Base-by-base conservation (phyloP, 1,140 invertebrate species). In the Homarus americanus region DNA sequence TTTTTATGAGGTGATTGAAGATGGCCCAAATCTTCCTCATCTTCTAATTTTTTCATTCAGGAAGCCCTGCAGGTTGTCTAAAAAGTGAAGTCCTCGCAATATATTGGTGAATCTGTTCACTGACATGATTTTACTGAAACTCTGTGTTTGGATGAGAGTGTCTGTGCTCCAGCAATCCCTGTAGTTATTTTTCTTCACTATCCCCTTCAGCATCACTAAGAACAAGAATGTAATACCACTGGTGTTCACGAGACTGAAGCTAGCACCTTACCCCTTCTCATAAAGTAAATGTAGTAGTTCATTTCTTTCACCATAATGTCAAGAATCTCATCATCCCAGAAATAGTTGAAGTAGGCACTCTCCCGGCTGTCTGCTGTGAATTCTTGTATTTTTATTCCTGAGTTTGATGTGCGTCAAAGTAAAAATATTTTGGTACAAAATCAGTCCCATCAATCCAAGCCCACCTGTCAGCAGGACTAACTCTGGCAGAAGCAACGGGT, bases 311-410 rank as follows among this genome's bases (percentile, higher is more conserved):
- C 72, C 34, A 75, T 75, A 10, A 20, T 20, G 5, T 75, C 72
- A 32, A 75, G 40, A 36, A 75, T 75, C 32, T 34, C 20, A 5
- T 75, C 72, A 75, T 75, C 72, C 72, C 32, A 75, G 72, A 75
- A 75, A 34, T 75, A 75, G 40, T 75, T 75, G 72, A 36, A 75
- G 20, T 10, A 75, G 10, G 34, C 72, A 32, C 72, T 36, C 72
- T 75, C 17, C 32, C 72, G 72, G 10, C 72, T 75, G 3, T 75
- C 72, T 75, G 72, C 72, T 75, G 5, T 75, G 72, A 75, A 20
- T 75, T 12, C 72, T 75, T 75, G 32, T 36, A 75, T 36, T 75
- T 75, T 75, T 75, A 75, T 75, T 75, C 72, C 72, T 34, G 72
- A 75, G 72, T 20, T 75, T 75, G 15, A 75, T 9, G 34, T n/a